Base-by-base conservation (phyloP, 2,888 invertebrate species). In the Phania funesta region DNA sequence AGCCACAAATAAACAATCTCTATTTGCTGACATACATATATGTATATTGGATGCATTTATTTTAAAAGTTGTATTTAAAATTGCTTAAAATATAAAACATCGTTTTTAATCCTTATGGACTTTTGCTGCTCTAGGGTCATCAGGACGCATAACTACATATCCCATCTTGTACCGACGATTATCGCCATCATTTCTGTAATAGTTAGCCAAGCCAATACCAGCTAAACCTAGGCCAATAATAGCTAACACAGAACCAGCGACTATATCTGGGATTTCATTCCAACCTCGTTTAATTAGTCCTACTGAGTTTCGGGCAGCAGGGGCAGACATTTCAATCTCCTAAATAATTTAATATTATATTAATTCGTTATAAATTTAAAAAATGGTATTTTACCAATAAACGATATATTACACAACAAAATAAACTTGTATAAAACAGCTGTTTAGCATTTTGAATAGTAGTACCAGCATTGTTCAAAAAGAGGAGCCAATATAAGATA, bases 221-320 rank as follows among this genome's bases (percentile, higher is more conserved):
- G 92, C 92, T 80, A 94, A 84, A 7, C 89, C 93, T 3, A 94
- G 60, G 29, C 95, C 95, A 41, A 92, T 86, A 0, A 94, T 0
- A 0, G 92, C 95, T 84, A 94, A 84, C 13, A 92, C 92, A 2
- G 93, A 90, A 24, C 93, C 92, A 29, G 92, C 94, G 48, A 95
- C 89, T 58, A 95, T 90, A 90, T 95, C 95, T 3, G 96, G 96
- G 79, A 95, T 93, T 91, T 95, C 95, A 87, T 93, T 91, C 94
- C 95, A 94, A 22, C 88, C 91, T 52, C 87, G 87, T 62, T 90
- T 90, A 9, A 91, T 83, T 2, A 91, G 84, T 1, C 86, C 89
- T 5, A 86, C 84, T 3, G 90, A 70, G 54, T 88, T 88, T 83
- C 87, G 87, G 81, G 87, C 86, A 54, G 87, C 88, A 68, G 87